Evolutionary conservation across 2,888 invertebrate species (phyloP), one percentile per base, ranked within the genome.

Genomic region (Automeris io): DNA sequence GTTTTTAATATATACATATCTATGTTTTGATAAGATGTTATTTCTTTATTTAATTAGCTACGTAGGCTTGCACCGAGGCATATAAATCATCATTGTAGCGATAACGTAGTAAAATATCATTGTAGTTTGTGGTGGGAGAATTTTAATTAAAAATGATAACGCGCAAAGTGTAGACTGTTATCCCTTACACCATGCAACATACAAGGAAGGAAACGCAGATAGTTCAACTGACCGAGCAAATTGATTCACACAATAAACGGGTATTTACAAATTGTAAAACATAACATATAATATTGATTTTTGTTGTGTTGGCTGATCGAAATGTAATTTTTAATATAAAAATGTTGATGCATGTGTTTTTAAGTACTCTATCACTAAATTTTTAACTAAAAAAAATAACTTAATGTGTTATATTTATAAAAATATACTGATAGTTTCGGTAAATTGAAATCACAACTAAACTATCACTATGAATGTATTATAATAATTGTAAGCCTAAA

Each of bases 81-180:
- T 2, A 18, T 29, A 34, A 40, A 35, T 41, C 33, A 33, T 9
- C 31, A 23, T 22, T 22, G 13, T 8, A n/a, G 19, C 23, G 37
- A 37, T 37, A 37, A 37, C 22, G 9, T 23, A 32, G 37, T 37
- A 21, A 16, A 22, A 9, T 23, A 8, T 64, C 49, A 61, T 59
- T 60, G 61, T 64, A 62, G 62, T 66, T 64, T 54, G 57, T 47
- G 49, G 53, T 51, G 57, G 54, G 57, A 63, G 61, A 69, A 66
- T 73, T 70, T 78, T 77, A 77, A 77, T 77, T 81, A 81, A 85
- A 82, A 82, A 73, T 80, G 74, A 78, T 81, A 81, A 75, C 75
- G 68, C 61, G 67, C 79, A 74, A 80, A 78, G 71, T 75, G 68
- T 76, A 69, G 68, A 71, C 54, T 16, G 29, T 16, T 16, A 8